phyloP scores from a whole-genome alignment of 2,113 vertebrate genomes.

The Rhipidura dahli region DNA sequence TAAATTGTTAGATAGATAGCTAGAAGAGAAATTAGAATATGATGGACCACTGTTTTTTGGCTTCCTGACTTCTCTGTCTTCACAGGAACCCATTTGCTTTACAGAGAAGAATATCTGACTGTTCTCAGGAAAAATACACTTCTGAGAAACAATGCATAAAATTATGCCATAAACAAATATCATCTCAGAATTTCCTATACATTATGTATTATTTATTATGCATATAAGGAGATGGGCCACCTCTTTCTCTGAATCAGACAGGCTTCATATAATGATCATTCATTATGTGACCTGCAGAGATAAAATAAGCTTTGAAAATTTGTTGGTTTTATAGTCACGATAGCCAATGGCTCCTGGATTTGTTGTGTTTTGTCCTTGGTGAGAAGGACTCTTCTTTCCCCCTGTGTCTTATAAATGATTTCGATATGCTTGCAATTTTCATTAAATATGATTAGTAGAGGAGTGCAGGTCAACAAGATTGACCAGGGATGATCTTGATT shows the following conservation, averaged over 20 bases:
- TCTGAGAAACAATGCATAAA: background rate
- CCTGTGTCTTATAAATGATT: background rate
- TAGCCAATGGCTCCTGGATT: background rate
- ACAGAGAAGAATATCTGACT: background rate
- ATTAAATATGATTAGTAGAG: conserved; percentile 2
- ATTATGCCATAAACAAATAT: background rate
- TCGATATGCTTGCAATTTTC: background rate
- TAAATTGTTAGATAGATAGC: background rate
- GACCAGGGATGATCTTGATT: background rate
- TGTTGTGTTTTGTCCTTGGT: background rate
- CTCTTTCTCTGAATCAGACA: background rate
- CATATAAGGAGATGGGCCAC: background rate
- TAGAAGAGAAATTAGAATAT: background rate
- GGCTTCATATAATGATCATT: background rate
- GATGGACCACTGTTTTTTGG: background rate
- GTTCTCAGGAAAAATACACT: background rate
- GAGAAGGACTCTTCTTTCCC: background rate
- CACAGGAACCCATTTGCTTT: background rate
- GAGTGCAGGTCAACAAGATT: background rate
- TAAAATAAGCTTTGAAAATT: background rate
- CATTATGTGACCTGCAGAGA: background rate
- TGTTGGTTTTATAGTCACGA: background rate
- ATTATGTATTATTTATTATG: background rate
- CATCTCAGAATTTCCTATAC: background rate
- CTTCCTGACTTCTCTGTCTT: background rate